These are phyloP conservation scores for Hypomecis atomaria DNA, from an alignment of 2,888 invertebrate species.

Conservation along the genomic window DNA sequence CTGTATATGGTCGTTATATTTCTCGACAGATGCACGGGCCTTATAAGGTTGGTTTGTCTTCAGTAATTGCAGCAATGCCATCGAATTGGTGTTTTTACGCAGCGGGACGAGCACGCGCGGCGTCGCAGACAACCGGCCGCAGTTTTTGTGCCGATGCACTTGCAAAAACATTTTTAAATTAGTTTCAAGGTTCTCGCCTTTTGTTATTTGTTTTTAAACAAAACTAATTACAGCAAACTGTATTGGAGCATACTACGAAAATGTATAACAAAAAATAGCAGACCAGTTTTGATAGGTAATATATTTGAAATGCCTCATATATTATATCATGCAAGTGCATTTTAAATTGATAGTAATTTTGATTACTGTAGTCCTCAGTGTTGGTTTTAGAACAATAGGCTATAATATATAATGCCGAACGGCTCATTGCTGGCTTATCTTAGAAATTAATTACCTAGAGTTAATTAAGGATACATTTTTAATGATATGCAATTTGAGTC, in stretches of 20 bases:
- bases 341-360: conserved; percentile 2
- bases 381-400: conserved; percentile 10
- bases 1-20: conserved; percentile 39
- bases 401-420: conserved; percentile 7
- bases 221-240: conserved; percentile 33
- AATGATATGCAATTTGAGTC: background rate
- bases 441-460: conserved; percentile 8
- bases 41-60: conserved; percentile 34
- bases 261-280: conserved; percentile 16
- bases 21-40: conserved; percentile 40
- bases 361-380: background rate
- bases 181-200: conserved; percentile 39
- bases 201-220: conserved; percentile 38
- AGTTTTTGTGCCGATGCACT: conserved; percentile 45
- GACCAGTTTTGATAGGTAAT: conserved; percentile 9
- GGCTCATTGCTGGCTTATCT: conserved; percentile 5
- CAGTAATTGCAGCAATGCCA: conserved; percentile 39
- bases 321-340: background rate
- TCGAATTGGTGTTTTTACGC: conserved; percentile 51
- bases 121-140: conserved; percentile 28
- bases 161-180: conserved; percentile 49
- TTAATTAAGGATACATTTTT: background rate
- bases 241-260: conserved; percentile 26
- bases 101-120: conserved; percentile 49
- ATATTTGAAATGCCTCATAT: conserved; percentile 9